Conservation (phyloP, 1,140 invertebrate genomes). For the Drosophila arawakana region DNA sequence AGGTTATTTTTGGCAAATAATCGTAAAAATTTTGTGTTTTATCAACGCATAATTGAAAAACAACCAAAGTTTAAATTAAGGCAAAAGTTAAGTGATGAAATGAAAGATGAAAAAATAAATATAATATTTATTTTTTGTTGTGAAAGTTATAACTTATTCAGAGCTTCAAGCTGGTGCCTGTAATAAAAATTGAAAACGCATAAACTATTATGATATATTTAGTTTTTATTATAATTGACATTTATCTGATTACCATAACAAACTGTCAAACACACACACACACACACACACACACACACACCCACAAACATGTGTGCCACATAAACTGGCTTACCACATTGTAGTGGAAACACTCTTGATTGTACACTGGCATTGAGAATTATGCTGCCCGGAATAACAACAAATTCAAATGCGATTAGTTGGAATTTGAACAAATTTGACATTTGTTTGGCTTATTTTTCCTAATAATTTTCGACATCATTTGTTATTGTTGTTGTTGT, state of each 20-base stretch:
- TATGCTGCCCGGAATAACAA: slow-evolving; percentile 13
- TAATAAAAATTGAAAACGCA: not conserved
- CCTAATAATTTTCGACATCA: slow-evolving; percentile 9
- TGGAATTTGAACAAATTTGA: slow-evolving; percentile 28
- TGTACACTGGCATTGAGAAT: slow-evolving; percentile 29
- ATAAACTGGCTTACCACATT: slow-evolving; percentile 1
- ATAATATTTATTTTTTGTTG: no score
- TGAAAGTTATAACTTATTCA: no score
- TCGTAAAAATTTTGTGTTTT: not conserved
- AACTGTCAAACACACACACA: slow-evolving; percentile 2
- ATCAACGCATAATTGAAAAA: not conserved
- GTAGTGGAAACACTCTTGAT: slow-evolving; percentile 17
- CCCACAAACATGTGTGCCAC: not conserved
- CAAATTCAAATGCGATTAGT: slow-evolving; percentile 36
- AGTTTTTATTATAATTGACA: not conserved
- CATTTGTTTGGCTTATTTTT: slow-evolving; percentile 34
- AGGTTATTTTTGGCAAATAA: not conserved
- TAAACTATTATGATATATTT: not conserved
- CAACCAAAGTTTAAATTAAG: not conserved
- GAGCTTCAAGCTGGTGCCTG: no score
- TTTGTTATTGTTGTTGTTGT: not conserved
- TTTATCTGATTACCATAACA: slow-evolving; percentile 17
- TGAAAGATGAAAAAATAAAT: no score
- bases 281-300: not conserved
- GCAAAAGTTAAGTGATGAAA: no score